Evolutionary conservation across 1,140 invertebrate genomes (phyloP).

Genomic region (Hirudo medicinalis): DNA sequence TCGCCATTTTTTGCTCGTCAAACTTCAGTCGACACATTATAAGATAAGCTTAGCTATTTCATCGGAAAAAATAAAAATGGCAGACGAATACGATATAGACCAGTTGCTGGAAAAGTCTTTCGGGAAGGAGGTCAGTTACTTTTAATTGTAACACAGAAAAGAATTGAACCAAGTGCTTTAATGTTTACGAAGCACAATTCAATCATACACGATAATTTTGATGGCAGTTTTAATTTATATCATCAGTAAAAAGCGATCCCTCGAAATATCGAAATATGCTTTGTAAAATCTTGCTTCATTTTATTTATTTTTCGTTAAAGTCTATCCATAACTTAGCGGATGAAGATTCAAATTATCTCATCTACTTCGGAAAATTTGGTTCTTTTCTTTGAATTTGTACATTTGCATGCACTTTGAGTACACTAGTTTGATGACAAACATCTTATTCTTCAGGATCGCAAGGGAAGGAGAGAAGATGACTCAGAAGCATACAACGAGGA

Average conservation of each 20-base stretch:
- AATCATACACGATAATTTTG: background rate
- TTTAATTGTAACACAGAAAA: background rate
- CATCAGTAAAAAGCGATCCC: background rate
- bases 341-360: too few species aligned
- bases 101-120: background rate
- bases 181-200: background rate
- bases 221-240: background rate
- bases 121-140: background rate
- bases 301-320: background rate
- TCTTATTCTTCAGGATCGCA: too few species aligned
- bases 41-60: too few species aligned
- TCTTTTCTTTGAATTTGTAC: too few species aligned
- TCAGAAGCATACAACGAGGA: too few species aligned
- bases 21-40: too few species aligned
- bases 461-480: too few species aligned
- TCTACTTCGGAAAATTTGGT: too few species aligned
- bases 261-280: background rate
- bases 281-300: background rate
- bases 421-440: too few species aligned
- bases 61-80: background rate
- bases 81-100: slow-evolving; percentile 6
- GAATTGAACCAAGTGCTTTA: too few species aligned
- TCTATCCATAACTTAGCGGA: background rate
- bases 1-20: too few species aligned
- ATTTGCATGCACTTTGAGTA: too few species aligned